phyloP scores from a whole-genome alignment of 2,797 vertebrate genomes.

The Alauda arvensis region DNA sequence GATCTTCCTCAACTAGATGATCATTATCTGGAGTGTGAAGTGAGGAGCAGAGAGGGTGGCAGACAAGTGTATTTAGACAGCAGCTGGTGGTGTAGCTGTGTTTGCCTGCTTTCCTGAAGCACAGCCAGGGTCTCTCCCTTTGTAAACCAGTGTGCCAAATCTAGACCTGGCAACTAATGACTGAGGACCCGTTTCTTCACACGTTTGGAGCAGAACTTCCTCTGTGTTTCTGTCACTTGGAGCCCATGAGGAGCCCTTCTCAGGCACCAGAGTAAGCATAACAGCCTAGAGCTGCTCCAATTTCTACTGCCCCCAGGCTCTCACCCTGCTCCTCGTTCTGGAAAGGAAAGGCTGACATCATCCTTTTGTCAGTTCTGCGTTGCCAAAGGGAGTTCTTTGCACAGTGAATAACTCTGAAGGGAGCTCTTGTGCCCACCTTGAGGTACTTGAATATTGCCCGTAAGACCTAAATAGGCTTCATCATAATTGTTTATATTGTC shows the following conservation, averaged over 20 bases:
- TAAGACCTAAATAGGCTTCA: conserved; percentile 38
- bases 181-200: not conserved
- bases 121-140: not conserved
- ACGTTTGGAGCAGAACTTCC: not conserved
- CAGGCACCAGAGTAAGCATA: not conserved
- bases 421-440: conserved; percentile 44
- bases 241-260: not conserved
- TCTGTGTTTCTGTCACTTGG: not conserved
- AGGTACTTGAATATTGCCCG: conserved; percentile 23
- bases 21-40: not conserved
- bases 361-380: conserved; percentile 16
- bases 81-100: not conserved
- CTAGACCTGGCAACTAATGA: not conserved
- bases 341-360: conserved; percentile 44
- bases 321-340: not conserved
- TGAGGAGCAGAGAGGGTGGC: not conserved
- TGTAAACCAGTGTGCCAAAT: not conserved
- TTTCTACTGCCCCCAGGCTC: conserved; percentile 13
- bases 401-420: not conserved
- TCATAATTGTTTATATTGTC: conserved; percentile 48
- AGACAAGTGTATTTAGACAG: not conserved
- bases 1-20: not conserved
- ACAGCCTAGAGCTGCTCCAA: conserved; percentile 15
- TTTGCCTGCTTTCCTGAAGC: not conserved
- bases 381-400: conserved; percentile 27